A percentile compares a stretch with the other conserved stretches of the same genome.
phyloP scores from a whole-genome alignment of 1,140 invertebrate genomes.

The Eupeodes corollae region DNA sequence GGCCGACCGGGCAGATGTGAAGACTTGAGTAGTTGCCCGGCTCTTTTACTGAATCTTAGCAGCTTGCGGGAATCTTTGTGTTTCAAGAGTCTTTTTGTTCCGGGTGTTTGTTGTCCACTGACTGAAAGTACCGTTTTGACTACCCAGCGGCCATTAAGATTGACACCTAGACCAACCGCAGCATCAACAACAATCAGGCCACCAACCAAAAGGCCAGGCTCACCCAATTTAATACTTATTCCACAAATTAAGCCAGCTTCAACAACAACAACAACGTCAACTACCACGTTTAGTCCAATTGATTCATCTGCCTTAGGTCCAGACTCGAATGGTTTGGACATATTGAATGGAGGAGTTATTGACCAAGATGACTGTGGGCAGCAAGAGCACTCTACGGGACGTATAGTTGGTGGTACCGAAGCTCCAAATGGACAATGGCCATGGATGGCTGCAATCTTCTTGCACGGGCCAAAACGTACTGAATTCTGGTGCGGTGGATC shows the following conservation, averaged over 20 bases:
- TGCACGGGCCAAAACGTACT: slow-evolving; percentile 70
- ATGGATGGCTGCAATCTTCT: slow-evolving; percentile 88
- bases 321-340: slow-evolving; percentile 15
- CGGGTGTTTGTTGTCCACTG: slow-evolving; percentile 78
- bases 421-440: slow-evolving; percentile 73
- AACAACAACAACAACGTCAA: slow-evolving; percentile 35
- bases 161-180: slow-evolving; percentile 29
- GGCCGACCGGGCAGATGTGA: slow-evolving; percentile 70
- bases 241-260: slow-evolving; percentile 35
- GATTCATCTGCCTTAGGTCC: slow-evolving; percentile 11
- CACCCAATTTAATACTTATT: slow-evolving; percentile 20
- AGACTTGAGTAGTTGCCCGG: slow-evolving; percentile 79
- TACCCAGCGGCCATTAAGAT: slow-evolving; percentile 37
- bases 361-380: slow-evolving; percentile 62
- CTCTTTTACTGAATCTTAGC: slow-evolving; percentile 68
- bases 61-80: slow-evolving; percentile 77
- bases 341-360: slow-evolving; percentile 36
- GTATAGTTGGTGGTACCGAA: slow-evolving; percentile 81
- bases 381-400: slow-evolving; percentile 65
- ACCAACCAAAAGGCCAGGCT: slow-evolving; percentile 8
- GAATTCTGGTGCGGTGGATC: slow-evolving; percentile 94
- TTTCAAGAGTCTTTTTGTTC: slow-evolving; percentile 83
- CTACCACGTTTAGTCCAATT: slow-evolving; percentile 16
- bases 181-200: slow-evolving; percentile 2
- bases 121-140: slow-evolving; percentile 31